Evolutionary conservation across 1,140 invertebrate genomes (phyloP).

Genomic region (Meloidogyne exigua): DNA sequence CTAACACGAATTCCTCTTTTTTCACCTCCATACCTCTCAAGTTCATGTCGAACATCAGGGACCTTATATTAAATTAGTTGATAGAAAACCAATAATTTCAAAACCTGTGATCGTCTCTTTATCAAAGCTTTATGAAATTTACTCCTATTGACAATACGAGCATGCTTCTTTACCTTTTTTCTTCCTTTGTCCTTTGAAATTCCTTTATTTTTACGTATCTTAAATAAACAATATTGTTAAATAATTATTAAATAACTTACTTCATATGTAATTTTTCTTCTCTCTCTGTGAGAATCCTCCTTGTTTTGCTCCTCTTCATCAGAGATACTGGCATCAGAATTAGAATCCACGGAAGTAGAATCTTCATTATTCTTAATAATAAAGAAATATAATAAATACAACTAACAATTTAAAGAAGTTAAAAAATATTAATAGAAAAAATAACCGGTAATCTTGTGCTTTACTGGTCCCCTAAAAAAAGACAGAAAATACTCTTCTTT

Average conservation of each 20-base stretch:
- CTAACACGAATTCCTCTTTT: constrained; percentile 37
- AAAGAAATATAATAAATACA: no score
- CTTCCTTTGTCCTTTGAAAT: constrained; percentile 16
- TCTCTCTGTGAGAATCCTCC: not conserved
- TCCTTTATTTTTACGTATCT: constrained; percentile 47
- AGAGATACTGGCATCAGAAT: not conserved
- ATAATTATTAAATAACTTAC: constrained; percentile 15
- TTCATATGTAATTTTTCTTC: constrained; percentile 33
- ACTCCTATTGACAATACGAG: constrained; percentile 40
- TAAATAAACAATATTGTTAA: constrained; percentile 21
- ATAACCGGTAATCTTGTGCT: no score
- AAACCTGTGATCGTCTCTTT: constrained; percentile 34
- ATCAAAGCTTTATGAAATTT: constrained; percentile 45
- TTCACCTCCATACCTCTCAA: constrained; percentile 42
- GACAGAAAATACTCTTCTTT: no score
- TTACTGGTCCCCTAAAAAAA: no score
- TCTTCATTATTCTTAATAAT: not conserved
- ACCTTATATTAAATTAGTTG: constrained; percentile 10
- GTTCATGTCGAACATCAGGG: constrained; percentile 35
- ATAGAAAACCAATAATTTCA: not conserved
- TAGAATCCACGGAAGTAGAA: not conserved
- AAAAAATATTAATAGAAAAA: no score
- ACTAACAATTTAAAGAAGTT: no score
- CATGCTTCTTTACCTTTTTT: constrained; percentile 30
- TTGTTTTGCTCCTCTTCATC: not conserved